These are phyloP conservation scores for Lethenteron camtschaticum DNA, from an alignment of 2,113 vertebrate genomes.

Conservation along the genomic window DNA sequence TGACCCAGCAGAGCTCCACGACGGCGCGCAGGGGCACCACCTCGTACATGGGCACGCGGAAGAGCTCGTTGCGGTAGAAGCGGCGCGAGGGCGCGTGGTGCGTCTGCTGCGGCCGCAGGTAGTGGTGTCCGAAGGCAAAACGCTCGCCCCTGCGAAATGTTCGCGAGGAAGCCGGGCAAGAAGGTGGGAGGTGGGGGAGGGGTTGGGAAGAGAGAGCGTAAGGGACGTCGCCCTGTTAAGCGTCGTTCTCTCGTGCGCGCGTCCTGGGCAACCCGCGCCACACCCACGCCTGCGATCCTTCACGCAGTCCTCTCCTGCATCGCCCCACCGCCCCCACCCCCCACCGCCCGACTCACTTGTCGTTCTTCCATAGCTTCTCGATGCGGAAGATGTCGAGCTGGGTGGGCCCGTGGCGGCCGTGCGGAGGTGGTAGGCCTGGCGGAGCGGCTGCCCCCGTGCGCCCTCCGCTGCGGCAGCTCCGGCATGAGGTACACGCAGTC, in stretches of 20 bases:
- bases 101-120: slow-evolving; percentile 4
- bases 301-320: no score
- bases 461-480: slow-evolving; percentile 1
- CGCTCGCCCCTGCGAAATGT: slow-evolving; percentile 2
- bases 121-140: slow-evolving; percentile 4
- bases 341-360: not conserved
- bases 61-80: slow-evolving; percentile 2
- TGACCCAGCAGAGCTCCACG: slow-evolving; percentile 3
- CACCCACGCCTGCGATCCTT: no score
- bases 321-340: no score
- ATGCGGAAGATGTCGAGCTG: slow-evolving; percentile 2
- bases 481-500: slow-evolving; percentile 4
- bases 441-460: slow-evolving; percentile 1
- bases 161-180: no score
- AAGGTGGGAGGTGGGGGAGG: no score
- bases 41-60: not conserved
- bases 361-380: not conserved
- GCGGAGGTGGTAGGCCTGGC: slow-evolving; percentile 1
- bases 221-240: no score
- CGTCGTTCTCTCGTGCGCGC: no score
- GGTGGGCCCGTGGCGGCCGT: not conserved
- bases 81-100: slow-evolving; percentile 4
- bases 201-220: no score
- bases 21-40: slow-evolving; percentile 1
- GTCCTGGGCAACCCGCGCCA: no score